Conservation (phyloP, 2,113 vertebrate genomes). For the Dicerorhinus sumatrensis region DNA sequence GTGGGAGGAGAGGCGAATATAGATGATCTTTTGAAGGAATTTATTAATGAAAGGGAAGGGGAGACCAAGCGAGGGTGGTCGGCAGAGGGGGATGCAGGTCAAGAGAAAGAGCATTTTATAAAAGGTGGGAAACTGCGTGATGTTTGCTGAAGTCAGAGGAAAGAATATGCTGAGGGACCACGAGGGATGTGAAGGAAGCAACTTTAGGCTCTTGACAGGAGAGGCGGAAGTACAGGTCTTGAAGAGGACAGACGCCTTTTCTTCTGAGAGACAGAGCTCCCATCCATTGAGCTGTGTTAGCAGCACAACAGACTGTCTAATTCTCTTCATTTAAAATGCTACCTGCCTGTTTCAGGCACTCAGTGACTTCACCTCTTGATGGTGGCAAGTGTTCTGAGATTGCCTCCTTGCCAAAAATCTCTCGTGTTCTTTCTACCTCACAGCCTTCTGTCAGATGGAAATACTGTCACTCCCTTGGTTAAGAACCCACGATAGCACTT, state of each 20-base stretch:
- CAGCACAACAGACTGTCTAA: too few relatives aligned
- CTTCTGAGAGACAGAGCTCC: neutral
- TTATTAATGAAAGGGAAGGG: neutral
- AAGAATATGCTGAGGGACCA: neutral
- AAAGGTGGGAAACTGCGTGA: neutral
- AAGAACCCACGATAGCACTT: neutral
- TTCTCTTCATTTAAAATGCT: neutral
- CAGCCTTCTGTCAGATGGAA: neutral
- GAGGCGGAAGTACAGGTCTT: too few relatives aligned
- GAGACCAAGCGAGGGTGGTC: neutral
- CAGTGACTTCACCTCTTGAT: neutral
- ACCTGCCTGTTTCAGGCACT: neutral
- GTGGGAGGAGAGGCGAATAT: neutral
- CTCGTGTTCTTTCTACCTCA: neutral
- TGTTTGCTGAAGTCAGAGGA: neutral
- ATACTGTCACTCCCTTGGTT: neutral
- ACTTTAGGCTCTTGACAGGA: accelerated
- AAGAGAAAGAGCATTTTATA: neutral
- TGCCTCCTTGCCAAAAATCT: neutral
- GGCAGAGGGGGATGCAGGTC: too few relatives aligned
- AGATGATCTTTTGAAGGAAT: neutral
- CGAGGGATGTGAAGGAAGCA: neutral
- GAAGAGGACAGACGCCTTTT: neutral
- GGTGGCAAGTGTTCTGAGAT: neutral
- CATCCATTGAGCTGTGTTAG: neutral